Base-by-base conservation (phyloP, 2,113 vertebrate species). In the Shinisaurus crocodilurus region DNA sequence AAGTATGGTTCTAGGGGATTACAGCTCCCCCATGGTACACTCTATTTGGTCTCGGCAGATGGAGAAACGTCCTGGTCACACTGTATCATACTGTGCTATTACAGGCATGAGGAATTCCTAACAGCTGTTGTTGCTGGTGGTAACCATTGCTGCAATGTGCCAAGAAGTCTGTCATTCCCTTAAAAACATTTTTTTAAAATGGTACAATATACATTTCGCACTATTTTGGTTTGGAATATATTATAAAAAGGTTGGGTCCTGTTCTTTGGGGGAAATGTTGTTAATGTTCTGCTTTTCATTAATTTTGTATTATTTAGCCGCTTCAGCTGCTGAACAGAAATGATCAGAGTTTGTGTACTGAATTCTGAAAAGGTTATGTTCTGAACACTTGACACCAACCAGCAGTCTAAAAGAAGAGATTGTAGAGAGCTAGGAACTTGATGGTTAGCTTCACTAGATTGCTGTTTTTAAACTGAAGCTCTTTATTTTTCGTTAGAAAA, bases 171-270 rank as follows among this genome's bases (percentile, higher is more conserved):
- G 60, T 60, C 67, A 57, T 72, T 89, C 80, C 82, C 67, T 74
- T 50, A 13, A 87, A 80, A 67, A 50, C 23, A 15, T 20, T 18
- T 37, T 67, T 69, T 85, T 45, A 32, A 25, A 43, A 74, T 54
- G 43, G 60, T 79, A 85, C 85, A 85, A 85, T 90, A 69, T 79
- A 85, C n/a, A 40, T 85, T 85, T 29, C 67, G 43, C n/a, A 50
- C 82, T 77, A 67, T 88, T 79, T 77, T 77, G 86, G 40, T 75
- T 37, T 89, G 72, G 18, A 77, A 77, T 48, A 45, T 76, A 23
- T 54, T 88, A 85, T 83, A 89, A 85, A 57, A 85, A 88, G 20
- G 3, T 48, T 32, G 34, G 29, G n/a, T 69, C 45, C 75, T 79
- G n/a, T 40, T 37, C 20, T 65, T 48, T 77, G 12, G 18, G 57